Percentiles rank a stretch among this genome's conserved stretches.
Evolutionary conservation across 1,140 invertebrate genomes (phyloP).

Genomic region (Drosophila pandora): DNA sequence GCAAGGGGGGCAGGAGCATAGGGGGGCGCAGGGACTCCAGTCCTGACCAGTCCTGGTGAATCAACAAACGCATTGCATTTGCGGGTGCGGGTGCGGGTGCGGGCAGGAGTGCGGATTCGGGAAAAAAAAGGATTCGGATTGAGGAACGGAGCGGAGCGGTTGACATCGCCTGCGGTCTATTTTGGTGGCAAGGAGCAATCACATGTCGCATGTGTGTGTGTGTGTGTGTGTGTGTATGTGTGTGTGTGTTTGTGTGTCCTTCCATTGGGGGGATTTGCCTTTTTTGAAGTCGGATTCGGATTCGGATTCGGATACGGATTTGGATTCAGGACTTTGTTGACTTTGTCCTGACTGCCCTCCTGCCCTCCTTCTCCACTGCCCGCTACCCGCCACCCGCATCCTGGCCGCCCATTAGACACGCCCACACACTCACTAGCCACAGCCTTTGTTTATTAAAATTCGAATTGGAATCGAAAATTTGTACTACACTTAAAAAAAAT

Average conservation of each 20-base stretch:
- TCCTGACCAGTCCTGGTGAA: conserved; percentile 15
- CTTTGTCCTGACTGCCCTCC: conserved; percentile 1
- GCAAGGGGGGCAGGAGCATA: not conserved
- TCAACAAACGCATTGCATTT: conserved; percentile 48
- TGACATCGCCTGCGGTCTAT: conserved; percentile 40
- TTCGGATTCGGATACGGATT: not conserved
- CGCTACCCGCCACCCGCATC: not conserved
- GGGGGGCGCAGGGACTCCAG: not conserved
- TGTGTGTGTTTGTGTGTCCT: not conserved
- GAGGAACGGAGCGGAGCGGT: conserved; percentile 9
- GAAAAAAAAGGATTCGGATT: conserved; percentile 25
- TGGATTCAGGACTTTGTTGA: conserved; percentile 4
- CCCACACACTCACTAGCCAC: not conserved
- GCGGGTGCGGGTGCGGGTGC: not conserved
- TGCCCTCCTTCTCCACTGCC: too few relatives aligned
- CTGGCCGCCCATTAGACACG: not conserved
- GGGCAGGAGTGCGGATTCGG: not conserved
- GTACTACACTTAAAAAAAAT: not conserved
- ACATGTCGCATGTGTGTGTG: not conserved
- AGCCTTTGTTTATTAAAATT: conserved; percentile 41
- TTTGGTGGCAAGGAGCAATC: conserved; percentile 36
- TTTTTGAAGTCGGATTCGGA: conserved; percentile 5
- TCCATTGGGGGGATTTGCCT: conserved; percentile 29
- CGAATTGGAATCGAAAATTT: conserved; percentile 16
- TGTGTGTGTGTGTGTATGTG: conserved; percentile 6